phyloP scores from a whole-genome alignment of 2,888 invertebrate genomes.

The Ormia ochracea region DNA sequence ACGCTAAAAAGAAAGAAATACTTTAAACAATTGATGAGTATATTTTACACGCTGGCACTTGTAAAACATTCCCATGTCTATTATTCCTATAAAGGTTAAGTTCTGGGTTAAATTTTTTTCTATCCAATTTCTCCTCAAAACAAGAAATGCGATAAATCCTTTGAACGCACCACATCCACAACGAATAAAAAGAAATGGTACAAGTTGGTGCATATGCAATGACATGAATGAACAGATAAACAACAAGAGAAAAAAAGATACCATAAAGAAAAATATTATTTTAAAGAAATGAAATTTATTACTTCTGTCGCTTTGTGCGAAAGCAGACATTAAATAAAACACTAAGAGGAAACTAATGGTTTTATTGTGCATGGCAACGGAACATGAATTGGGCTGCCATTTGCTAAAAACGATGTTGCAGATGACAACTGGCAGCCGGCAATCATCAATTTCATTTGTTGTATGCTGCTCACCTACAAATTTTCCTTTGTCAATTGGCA shows the following conservation, averaged over 20 bases:
- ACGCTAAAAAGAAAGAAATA: too few species aligned
- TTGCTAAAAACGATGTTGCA: constrained; percentile 6
- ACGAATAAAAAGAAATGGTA: not conserved
- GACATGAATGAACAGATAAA: constrained; percentile 6
- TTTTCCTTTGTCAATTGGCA: too few species aligned
- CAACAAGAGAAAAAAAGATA: not conserved
- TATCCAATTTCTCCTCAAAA: constrained; percentile 1
- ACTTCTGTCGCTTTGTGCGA: constrained; percentile 51
- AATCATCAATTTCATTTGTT: too few species aligned
- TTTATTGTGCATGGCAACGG: constrained; percentile 41
- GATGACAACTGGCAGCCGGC: too few species aligned
- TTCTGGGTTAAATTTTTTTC: not conserved
- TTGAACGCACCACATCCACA: constrained; percentile 17
- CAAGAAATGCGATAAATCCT: constrained; percentile 19
- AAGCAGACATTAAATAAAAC: constrained; percentile 47
- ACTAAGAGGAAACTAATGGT: constrained; percentile 9
- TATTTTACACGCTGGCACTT: not conserved
- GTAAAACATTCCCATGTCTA: not conserved
- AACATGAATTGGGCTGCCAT: too few species aligned
- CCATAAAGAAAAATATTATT: constrained; percentile 38
- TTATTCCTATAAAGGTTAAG: not conserved
- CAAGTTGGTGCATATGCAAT: constrained; percentile 22
- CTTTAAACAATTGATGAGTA: not conserved
- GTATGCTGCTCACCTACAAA: too few species aligned
- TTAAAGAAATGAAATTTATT: constrained; percentile 52